Conservation (phyloP, 2,113 vertebrate genomes). For the Calidris pugnax region DNA sequence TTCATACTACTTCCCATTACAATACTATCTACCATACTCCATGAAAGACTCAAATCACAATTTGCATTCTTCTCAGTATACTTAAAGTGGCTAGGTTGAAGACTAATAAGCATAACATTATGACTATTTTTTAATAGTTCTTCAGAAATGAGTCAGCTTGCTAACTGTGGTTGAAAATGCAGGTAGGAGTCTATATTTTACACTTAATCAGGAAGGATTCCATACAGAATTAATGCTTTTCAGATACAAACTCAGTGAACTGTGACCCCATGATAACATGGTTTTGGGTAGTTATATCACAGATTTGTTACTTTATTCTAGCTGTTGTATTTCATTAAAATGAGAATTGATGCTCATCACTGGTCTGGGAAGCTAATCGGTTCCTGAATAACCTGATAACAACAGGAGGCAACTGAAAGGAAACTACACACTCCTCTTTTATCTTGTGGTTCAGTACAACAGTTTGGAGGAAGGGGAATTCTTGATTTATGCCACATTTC, state of each 20-base stretch:
- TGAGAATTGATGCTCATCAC: neutral
- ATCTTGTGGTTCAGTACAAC: neutral
- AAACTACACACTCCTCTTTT: neutral
- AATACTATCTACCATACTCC: neutral
- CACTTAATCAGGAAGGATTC: neutral
- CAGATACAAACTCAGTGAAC: neutral
- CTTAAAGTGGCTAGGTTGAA: neutral
- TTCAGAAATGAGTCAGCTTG: neutral
- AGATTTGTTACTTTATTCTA: neutral
- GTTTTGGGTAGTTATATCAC: neutral
- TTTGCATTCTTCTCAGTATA: neutral
- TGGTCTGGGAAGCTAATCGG: neutral
- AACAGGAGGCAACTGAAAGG: neutral
- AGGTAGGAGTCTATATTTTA: neutral
- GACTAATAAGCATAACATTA: neutral
- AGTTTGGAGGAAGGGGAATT: rapidly evolving
- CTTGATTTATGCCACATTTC: neutral
- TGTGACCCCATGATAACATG: neutral
- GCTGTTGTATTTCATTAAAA: neutral
- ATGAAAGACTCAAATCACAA: neutral
- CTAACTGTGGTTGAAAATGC: neutral
- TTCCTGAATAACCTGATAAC: neutral
- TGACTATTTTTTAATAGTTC: neutral
- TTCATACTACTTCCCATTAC: neutral
- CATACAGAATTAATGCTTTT: neutral